Conservation (phyloP, 2,888 invertebrate genomes). For the Teleogryllus oceanicus region DNA sequence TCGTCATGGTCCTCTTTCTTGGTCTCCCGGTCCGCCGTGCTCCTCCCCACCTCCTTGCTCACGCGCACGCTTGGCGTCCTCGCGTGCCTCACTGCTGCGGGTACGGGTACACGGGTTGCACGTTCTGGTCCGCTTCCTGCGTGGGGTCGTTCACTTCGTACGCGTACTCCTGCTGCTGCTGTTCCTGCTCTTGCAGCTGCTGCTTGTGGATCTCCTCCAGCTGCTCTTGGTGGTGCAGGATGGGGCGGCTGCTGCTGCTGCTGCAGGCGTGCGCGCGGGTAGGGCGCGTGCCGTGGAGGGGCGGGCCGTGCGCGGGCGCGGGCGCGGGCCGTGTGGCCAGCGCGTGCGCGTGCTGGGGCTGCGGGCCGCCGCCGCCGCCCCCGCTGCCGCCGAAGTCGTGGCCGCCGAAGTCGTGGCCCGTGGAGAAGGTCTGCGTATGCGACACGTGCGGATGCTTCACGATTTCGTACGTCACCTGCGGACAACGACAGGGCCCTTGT, state of each 20-base stretch:
- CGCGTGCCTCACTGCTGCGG: neutral
- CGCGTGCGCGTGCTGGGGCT: conserved; percentile 44
- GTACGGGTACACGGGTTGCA: neutral
- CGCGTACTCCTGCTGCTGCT: neutral
- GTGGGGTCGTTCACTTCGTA: neutral
- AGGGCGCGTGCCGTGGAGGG: neutral
- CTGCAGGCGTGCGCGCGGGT: neutral
- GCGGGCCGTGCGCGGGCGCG: neutral
- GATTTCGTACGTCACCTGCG: conserved; percentile 66
- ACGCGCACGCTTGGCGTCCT: no score
- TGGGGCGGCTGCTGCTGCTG: conserved; percentile 2
- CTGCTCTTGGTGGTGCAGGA: neutral
- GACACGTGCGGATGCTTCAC: conserved; percentile 71
- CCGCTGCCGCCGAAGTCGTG: conserved; percentile 18
- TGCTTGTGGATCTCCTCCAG: neutral
- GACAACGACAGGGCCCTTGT: neutral
- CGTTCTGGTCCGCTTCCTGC: neutral
- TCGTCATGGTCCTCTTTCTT: no score
- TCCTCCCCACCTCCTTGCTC: no score
- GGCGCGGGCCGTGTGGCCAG: conserved; percentile 25
- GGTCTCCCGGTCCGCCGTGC: no score
- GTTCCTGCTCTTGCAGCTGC: neutral
- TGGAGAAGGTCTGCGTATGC: conserved; percentile 65
- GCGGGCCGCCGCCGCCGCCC: conserved; percentile 49
- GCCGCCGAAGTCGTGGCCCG: conserved; percentile 54